Conservation (phyloP, 2,888 invertebrate species). For the Itoplectis maculator region DNA sequence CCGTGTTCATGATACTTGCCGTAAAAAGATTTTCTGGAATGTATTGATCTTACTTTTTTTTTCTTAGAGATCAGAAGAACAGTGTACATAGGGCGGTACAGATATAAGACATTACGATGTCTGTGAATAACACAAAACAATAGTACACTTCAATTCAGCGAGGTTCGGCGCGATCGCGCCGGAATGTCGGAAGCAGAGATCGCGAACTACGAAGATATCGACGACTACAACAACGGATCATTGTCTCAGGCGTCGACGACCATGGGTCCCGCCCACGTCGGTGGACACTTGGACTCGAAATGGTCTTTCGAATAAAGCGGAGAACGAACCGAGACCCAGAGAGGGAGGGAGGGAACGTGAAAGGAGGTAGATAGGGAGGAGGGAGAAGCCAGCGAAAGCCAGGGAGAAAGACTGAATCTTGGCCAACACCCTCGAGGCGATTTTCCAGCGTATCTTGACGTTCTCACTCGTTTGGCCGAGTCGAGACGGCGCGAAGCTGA, state of each 20-base stretch:
- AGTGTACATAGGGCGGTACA: slow-evolving; percentile 18
- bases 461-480: slow-evolving; percentile 55
- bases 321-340: slow-evolving; percentile 35
- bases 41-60: not conserved
- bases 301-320: slow-evolving; percentile 64
- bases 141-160: slow-evolving; percentile 26
- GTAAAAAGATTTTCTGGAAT: not conserved
- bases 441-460: slow-evolving; percentile 61
- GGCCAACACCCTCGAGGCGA: slow-evolving; percentile 68
- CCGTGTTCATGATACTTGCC: not conserved
- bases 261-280: slow-evolving; percentile 62
- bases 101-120: not conserved
- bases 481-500: slow-evolving; percentile 33
- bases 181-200: slow-evolving; percentile 61
- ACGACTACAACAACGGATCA: slow-evolving; percentile 54
- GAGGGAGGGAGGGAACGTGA: too few relatives aligned
- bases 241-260: slow-evolving; percentile 68
- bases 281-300: slow-evolving; percentile 63
- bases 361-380: too few relatives aligned
- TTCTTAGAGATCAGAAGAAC: slow-evolving; percentile 1
- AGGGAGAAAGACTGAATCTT: slow-evolving; percentile 58
- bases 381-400: slow-evolving; percentile 33
- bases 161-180: not conserved
- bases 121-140: slow-evolving; percentile 46
- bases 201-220: slow-evolving; percentile 41